phyloP scores from a whole-genome alignment of 2,113 vertebrate species.

The Arizona elegans region DNA sequence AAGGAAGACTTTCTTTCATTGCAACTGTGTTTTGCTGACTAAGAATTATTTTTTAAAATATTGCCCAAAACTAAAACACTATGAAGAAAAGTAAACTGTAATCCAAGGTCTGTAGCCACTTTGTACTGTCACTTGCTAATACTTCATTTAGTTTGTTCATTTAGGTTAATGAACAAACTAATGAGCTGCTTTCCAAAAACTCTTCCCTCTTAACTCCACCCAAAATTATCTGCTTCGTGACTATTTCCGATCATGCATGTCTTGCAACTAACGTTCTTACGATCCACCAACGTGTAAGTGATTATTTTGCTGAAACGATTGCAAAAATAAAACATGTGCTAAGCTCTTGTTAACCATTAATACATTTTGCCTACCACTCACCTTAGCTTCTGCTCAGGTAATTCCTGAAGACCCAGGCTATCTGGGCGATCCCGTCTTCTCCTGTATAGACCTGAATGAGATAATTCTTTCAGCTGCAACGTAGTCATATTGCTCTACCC shows the following conservation, averaged over 20 bases:
- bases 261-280: not conserved
- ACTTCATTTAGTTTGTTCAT: not conserved
- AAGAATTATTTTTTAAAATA: not conserved
- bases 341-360: constrained; percentile 15
- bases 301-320: not conserved
- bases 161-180: not conserved
- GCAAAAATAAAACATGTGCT: not conserved
- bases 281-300: not conserved
- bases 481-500: constrained; percentile 77
- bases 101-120: not conserved
- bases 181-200: not conserved
- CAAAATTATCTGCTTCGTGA: not conserved
- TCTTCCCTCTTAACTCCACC: not conserved
- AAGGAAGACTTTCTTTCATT: not conserved
- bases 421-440: constrained; percentile 88
- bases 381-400: constrained; percentile 75
- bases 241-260: rapidly evolving
- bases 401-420: constrained; percentile 73
- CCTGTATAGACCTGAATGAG: constrained; percentile 89
- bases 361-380: constrained; percentile 64
- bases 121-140: not conserved
- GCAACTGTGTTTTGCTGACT: not conserved
- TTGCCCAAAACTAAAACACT: not conserved
- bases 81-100: not conserved
- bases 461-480: constrained; percentile 88